These are phyloP conservation scores for Hystrix cristata DNA, from an alignment of 2,113 vertebrate genomes.

Conservation along the genomic window DNA sequence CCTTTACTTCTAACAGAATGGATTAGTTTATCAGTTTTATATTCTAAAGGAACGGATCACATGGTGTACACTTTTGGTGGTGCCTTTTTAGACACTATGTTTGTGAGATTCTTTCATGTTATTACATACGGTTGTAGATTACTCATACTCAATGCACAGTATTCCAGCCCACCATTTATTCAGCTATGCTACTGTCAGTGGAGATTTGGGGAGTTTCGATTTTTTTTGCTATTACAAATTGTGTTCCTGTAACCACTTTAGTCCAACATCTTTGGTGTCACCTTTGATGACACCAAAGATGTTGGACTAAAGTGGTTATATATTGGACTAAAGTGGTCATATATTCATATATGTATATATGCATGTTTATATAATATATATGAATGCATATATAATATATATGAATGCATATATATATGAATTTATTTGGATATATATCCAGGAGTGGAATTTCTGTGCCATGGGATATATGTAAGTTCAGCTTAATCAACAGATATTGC, in stretches of 20 bases:
- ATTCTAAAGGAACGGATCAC: not conserved
- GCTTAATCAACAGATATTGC: not conserved
- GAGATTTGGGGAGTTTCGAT: not conserved
- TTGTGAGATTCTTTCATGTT: not conserved
- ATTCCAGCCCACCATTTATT: not conserved
- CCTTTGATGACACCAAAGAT: not conserved
- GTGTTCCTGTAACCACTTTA: not conserved
- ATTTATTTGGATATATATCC: not conserved
- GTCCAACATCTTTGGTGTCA: not conserved
- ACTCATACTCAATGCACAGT: not conserved
- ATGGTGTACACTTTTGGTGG: not conserved
- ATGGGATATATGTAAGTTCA: not conserved
- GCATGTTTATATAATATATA: not conserved
- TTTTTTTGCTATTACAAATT: not conserved
- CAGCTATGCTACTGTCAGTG: not conserved
- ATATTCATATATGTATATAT: too few species aligned
- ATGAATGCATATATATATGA: not conserved
- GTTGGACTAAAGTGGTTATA: not conserved
- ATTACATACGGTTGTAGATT: accelerated
- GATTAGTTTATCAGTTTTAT: not conserved
- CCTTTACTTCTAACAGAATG: not conserved
- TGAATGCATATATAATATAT: not conserved
- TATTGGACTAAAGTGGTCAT: not conserved
- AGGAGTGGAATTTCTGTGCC: not conserved
- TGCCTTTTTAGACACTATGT: not conserved